Conservation (phyloP, 2,888 invertebrate species). For the Drosophila dives region DNA sequence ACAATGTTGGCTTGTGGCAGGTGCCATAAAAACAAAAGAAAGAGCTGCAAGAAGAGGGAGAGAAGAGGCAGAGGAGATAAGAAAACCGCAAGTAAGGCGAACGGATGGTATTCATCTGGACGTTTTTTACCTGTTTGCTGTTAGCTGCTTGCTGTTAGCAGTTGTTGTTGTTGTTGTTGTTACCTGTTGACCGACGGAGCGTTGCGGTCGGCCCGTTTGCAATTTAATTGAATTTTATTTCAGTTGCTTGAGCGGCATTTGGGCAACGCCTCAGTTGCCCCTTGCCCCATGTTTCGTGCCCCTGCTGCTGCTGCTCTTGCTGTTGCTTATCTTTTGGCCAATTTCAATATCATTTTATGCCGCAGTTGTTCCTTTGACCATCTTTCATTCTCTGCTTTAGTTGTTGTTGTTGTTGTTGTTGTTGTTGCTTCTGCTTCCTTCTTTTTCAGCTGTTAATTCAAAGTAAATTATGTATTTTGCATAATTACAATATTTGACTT, state of each 20-base stretch:
- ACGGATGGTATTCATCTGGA: conserved; percentile 42
- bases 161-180: conserved; percentile 40
- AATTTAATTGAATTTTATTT: conserved; percentile 78
- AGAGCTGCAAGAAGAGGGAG: not conserved
- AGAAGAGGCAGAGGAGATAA: conserved; percentile 2
- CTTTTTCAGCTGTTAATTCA: conserved; percentile 77
- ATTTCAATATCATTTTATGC: conserved; percentile 58
- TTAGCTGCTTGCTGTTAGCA: conserved; percentile 5
- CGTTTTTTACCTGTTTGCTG: conserved; percentile 21
- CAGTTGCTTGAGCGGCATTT: conserved; percentile 67
- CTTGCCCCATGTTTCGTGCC: not conserved
- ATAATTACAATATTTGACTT: conserved; percentile 79
- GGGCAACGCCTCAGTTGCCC: conserved; percentile 66
- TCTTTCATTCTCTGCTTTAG: conserved; percentile 13
- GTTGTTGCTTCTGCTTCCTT: conserved; percentile 33
- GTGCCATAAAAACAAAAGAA: conserved; percentile 56
- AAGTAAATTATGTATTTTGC: conserved; percentile 80
- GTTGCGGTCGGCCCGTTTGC: conserved; percentile 64
- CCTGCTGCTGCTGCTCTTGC: conserved; percentile 4
- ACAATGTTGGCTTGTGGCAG: conserved; percentile 68
- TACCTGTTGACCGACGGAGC: conserved; percentile 62
- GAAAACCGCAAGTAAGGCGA: conserved; percentile 56
- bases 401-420: conserved; percentile 7
- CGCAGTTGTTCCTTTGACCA: conserved; percentile 27
- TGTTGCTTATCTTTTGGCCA: conserved; percentile 54